Evolutionary conservation across 2,797 vertebrate genomes (phyloP).

Genomic region (Paedocypris micromegethes): DNA sequence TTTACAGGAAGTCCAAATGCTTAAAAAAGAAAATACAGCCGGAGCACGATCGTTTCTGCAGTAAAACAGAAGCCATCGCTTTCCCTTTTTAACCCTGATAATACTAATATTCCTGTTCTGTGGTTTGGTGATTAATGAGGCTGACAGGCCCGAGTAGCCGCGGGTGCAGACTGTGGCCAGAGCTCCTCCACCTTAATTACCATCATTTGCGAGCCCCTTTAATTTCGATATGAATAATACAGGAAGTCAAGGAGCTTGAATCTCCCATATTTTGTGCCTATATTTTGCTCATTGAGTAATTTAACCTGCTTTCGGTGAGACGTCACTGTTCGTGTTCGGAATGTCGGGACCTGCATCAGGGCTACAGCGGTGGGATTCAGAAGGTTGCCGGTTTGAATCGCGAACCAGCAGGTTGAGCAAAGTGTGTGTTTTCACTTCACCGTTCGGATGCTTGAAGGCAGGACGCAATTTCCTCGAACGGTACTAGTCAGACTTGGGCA

Average conservation of each 20-base stretch:
- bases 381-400: neutral
- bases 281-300: conserved; percentile 35
- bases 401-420: neutral
- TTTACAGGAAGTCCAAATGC: no score
- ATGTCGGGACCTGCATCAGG: no score
- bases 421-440: conserved; percentile 1
- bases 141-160: conserved; percentile 50
- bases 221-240: conserved; percentile 61
- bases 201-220: conserved; percentile 56
- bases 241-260: conserved; percentile 54
- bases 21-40: no score
- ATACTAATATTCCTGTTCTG: conserved; percentile 29
- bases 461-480: no score
- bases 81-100: conserved; percentile 31
- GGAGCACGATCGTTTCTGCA: conserved; percentile 23
- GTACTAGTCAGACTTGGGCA: no score
- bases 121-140: conserved; percentile 54
- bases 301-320: conserved; percentile 29
- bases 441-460: no score
- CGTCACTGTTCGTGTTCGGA: neutral
- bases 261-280: conserved; percentile 25
- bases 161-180: conserved; percentile 56
- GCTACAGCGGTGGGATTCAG: no score
- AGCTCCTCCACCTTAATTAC: conserved; percentile 58
- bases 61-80: conserved; percentile 43